Evolutionary conservation across 2,797 vertebrate genomes (phyloP), one percentile per base, ranked within the genome.

Genomic region (Ibycter americanus): DNA sequence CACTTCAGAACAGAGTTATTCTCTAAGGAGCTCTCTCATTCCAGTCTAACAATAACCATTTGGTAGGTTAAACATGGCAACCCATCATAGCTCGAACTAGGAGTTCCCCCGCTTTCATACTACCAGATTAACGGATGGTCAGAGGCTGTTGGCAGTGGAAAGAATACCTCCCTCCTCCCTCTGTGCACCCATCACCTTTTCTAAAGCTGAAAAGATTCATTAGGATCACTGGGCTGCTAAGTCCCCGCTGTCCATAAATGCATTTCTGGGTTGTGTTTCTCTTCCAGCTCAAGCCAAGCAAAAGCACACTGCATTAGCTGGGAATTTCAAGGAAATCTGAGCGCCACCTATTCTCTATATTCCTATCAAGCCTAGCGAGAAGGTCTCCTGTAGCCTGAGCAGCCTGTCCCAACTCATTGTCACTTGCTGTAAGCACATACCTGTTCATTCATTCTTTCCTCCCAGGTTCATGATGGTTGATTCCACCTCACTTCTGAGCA

Each of bases 401-500:
- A 51, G 63, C 18, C 54, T 12, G 12, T 8, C 46, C 40, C 62
- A 36, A 8, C n/a, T 12, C 44, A 10, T 23, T 6, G 32, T 6
- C 29, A 4, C 68, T 31, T 8, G 40, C 52, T 27, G 31, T 17
- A 44, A 46, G 58, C 65, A 36, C 0, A 4, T 8, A 21, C n/a
- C 54, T 36, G 11, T 9, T 52, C 21, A 8, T 22, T 51, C 9
- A 3, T 13, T 4, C 15, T 46, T 56, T 16, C 49, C 67, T 29
- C 8, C 31, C 65, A 29, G 42, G 36, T 6, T 46, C 47, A 23
- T 0, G 5, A 32, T 0, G 20, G 47, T 29, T 8, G 13, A 67
- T 51, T 51, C 54, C 20, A 47, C 31, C 32, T 63, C 31, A 3
- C 6, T 62, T 38, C 16, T 8, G n/a, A 78, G 61, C 15, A 58